Conservation (phyloP, 2,113 vertebrate genomes). For the Patagioenas fasciata region DNA sequence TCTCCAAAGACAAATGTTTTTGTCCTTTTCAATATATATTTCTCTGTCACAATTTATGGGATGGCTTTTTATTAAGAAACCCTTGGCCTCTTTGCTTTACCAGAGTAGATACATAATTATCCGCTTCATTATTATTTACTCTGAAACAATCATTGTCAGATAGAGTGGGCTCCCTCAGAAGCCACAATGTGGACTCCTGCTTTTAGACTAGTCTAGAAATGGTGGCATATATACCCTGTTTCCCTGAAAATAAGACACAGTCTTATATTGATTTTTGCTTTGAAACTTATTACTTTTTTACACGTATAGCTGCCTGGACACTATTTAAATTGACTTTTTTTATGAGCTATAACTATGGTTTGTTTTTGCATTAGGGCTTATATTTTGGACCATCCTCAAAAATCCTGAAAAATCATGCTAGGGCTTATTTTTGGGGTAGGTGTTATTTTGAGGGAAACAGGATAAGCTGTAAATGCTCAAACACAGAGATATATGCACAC, state of each 20-base stretch:
- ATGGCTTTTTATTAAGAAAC: background rate
- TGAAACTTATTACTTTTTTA: too few relatives aligned
- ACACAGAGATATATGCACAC: background rate
- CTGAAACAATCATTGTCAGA: background rate
- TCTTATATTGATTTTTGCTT: too few relatives aligned
- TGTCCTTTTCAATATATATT: background rate
- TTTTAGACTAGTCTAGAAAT: background rate
- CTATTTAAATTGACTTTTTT: too few relatives aligned
- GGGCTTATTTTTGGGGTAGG: too few relatives aligned
- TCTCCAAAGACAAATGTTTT: background rate
- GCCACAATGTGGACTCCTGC: background rate
- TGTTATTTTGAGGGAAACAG: too few relatives aligned
- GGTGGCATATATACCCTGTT: background rate
- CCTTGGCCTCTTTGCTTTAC: background rate
- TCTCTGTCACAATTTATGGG: background rate
- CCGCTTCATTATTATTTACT: background rate
- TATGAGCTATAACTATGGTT: too few relatives aligned
- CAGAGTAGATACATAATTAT: background rate
- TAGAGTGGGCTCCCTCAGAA: background rate
- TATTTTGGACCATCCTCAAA: too few relatives aligned
- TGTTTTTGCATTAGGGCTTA: too few relatives aligned
- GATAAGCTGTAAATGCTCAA: background rate
- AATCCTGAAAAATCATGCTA: too few relatives aligned
- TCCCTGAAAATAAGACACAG: too few relatives aligned
- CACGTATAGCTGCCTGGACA: too few relatives aligned